Evolutionary conservation across 2,888 invertebrate genomes (phyloP), one percentile per base, ranked within the genome.

Genomic region (Deroplatys truncata): DNA sequence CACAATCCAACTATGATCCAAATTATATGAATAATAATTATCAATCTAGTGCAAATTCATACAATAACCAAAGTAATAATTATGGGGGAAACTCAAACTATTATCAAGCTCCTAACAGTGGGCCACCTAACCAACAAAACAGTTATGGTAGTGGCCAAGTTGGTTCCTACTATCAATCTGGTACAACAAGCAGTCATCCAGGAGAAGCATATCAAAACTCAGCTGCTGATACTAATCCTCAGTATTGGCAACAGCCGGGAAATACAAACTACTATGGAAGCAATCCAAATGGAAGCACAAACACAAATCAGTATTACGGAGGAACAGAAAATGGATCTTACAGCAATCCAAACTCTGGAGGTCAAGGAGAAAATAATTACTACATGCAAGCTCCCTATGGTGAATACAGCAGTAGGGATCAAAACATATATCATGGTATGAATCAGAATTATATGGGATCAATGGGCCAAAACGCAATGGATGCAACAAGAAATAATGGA

Each of bases 221-320:
- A 82, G 87, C 13, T 5, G 1, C 82, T 83, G 87, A 31, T 10
- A 88, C 29, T 35, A 88, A 49, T 89, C 43, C 86, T 56, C 84
- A 49, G 35, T 88, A 87, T 28, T 90, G 86, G 89, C 84, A 87
- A 2, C 90, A 89, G 56, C 87, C 20, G n/a, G 85, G 49, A 28
- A 83, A 83, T 35, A 82, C 56, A 20, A 72, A 72, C 28, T 87
- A 83, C 29, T 87, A 35, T 35, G 89, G 84, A 85, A 82, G 35
- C 20, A 88, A 85, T 84, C 84, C 84, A 43, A 85, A 56, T 90
- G 86, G 25, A 85, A 85, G 28, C 72, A 84, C 84, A n/a, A 88
- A 86, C 28, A 10, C 86, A 84, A 86, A 86, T 88, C 90, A 90
- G 86, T 90, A 88, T 90, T 90, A 90, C 86, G 56, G 88, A 56